A percentile compares a stretch with the other conserved stretches of the same genome.
Evolutionary conservation across 2,888 invertebrate species (phyloP).

Genomic region (Heliconius sara): DNA sequence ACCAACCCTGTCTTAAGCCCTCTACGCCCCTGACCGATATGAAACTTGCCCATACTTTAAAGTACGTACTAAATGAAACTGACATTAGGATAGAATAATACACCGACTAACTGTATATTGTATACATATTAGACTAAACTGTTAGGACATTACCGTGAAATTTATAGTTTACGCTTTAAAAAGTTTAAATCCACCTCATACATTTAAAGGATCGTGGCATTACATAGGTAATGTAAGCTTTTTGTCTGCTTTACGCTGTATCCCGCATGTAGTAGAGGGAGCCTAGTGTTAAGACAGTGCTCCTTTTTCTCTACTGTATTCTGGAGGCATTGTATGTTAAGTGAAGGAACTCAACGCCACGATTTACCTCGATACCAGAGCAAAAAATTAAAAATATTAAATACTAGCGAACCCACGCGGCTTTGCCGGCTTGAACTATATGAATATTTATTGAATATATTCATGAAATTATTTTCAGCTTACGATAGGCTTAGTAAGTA

Average conservation of each 20-base stretch:
- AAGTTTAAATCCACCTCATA: neutral
- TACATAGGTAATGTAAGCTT: neutral
- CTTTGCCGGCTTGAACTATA: no score
- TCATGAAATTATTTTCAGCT: no score
- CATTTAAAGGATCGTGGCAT: neutral
- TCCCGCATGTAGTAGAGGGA: neutral
- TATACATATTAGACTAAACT: constrained; percentile 21
- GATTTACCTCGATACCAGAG: no score
- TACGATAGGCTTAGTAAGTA: no score
- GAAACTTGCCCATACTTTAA: constrained; percentile 41
- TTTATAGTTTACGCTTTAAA: neutral
- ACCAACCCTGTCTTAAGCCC: constrained; percentile 4
- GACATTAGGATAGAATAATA: constrained; percentile 31
- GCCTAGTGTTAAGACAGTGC: no score
- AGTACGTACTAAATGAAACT: constrained; percentile 37
- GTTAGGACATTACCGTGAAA: constrained; percentile 14
- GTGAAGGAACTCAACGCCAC: no score
- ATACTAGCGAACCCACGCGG: no score
- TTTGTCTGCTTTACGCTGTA: neutral
- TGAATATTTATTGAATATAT: no score
- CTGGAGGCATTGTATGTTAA: no score
- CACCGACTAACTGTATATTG: constrained; percentile 18
- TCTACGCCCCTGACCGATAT: constrained; percentile 27
- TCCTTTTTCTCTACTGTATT: no score
- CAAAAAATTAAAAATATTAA: no score